A percentile compares a stretch with the other conserved stretches of the same genome.
Conservation (phyloP, 2,888 invertebrate genomes). For the Cataglyphis rosenhaueri region DNA sequence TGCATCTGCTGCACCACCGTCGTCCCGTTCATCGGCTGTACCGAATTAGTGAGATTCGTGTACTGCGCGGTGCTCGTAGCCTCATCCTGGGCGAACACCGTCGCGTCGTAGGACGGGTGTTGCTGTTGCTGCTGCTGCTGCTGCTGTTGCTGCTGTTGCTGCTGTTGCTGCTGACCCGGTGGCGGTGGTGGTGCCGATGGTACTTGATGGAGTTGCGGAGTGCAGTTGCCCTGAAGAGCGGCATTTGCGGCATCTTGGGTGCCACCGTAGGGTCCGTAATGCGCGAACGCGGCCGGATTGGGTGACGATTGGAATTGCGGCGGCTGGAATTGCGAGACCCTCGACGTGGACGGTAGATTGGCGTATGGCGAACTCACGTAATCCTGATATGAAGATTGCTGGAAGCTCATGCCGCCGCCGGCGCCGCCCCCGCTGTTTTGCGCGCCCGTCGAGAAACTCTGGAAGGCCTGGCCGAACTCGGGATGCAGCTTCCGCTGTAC, state of each 20-base stretch:
- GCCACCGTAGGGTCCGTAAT: constrained; percentile 76
- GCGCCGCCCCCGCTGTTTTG: background rate
- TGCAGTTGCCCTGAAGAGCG: constrained; percentile 64
- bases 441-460: constrained; percentile 77
- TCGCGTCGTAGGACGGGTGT: constrained; percentile 74
- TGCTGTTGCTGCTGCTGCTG: constrained; percentile 43
- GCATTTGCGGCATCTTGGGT: constrained; percentile 66
- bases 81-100: constrained; percentile 84
- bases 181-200: background rate
- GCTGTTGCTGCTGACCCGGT: background rate
- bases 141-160: background rate
- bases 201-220: constrained; percentile 20
- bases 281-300: constrained; percentile 72
- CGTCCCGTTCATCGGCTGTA: constrained; percentile 84
- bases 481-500: constrained; percentile 85
- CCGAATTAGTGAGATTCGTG: constrained; percentile 88
- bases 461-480: constrained; percentile 83
- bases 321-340: constrained; percentile 74
- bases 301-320: constrained; percentile 73
- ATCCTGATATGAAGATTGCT: constrained; percentile 75
- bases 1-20: constrained; percentile 81
- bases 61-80: constrained; percentile 86
- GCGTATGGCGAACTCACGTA: constrained; percentile 73
- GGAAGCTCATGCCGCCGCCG: constrained; percentile 64
- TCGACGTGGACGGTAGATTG: constrained; percentile 81